Base-by-base conservation (phyloP, 2,888 invertebrate species). In the Uloborus plumipes region DNA sequence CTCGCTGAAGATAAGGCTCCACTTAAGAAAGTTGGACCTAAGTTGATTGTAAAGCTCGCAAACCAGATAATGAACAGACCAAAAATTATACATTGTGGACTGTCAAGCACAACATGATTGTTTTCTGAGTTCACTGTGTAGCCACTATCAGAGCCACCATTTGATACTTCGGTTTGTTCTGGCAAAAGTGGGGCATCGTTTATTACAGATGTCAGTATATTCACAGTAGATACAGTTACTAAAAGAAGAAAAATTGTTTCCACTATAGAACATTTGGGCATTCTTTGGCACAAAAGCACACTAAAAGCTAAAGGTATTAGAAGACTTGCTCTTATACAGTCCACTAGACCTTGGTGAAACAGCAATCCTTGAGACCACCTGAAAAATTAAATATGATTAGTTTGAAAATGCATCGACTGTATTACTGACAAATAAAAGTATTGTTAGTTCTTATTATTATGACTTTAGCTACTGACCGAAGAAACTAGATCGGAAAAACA, bases 11-110 rank as follows among this genome's bases (percentile, higher is more conserved):
- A 94, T 85, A 95, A 89, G 55, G 94, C 95, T 65, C 95, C 95
- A 88, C 93, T 94, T 87, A 95, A 91, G 90, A 95, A 95, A 50
- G 95, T 95, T 31, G 95, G 95, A 31, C 96, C 96, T 86, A 96
- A 92, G 90, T 96, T 95, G 89, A 96, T 94, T 71, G 95, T 94
- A 88, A 96, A 94, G 84, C 94, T 94, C 70, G 95, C 94, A 90
- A 96, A 96, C 96, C 96, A 96, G 88, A 96, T 95, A 93, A 96
- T 95, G 89, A 95, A 94, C 72, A 95, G 93, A 85, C 96, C 96
- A 89, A 96, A 96, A 69, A 95, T 91, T 85, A 96, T 95, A 89
- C 96, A 96, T 92, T 95, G 93, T 2, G 94, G 95, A 84, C 94
- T 94, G 89, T 95, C 95, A 93, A 76, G 71, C 15, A 82, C 76